phyloP scores from a whole-genome alignment of 2,888 invertebrate species.

The Siphlonurus alternatus region DNA sequence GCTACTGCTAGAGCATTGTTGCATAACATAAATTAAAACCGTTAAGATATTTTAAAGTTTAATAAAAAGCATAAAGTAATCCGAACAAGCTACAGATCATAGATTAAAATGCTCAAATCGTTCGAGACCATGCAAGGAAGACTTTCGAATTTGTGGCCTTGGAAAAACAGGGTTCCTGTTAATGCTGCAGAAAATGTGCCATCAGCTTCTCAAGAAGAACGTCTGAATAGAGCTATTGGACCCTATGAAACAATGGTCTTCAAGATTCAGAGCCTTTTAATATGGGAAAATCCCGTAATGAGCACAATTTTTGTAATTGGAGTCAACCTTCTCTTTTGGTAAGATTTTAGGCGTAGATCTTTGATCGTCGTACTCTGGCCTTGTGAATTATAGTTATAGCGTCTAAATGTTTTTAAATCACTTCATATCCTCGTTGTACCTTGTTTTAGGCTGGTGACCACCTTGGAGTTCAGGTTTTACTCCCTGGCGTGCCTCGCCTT shows the following conservation, averaged over 20 bases:
- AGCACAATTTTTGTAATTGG: slow-evolving; percentile 22
- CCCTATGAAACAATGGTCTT: slow-evolving; percentile 16
- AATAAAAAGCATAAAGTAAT: too few species aligned
- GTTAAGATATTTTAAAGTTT: too few species aligned
- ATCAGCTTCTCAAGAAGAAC: slow-evolving; percentile 7
- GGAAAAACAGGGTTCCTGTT: slow-evolving; percentile 1
- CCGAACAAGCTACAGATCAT: too few species aligned
- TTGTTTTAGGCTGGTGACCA: slow-evolving; percentile 24
- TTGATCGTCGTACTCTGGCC: background rate
- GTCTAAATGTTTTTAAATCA: background rate
- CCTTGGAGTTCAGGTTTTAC: slow-evolving; percentile 26
- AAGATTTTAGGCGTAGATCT: slow-evolving; percentile 16
- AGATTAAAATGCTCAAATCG: background rate
- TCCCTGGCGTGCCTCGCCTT: slow-evolving; percentile 25
- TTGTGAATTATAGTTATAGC: background rate
- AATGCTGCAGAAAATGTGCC: background rate
- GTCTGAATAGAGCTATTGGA: slow-evolving; percentile 10
- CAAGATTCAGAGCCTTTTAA: slow-evolving; percentile 19
- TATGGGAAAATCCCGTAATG: slow-evolving; percentile 26
- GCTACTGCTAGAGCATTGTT: too few species aligned
- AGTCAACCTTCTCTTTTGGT: slow-evolving; percentile 28
- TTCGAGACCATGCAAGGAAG: background rate
- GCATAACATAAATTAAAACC: too few species aligned
- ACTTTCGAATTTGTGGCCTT: slow-evolving; percentile 8
- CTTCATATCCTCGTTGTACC: background rate